A percentile compares a stretch with the other conserved stretches of the same genome.
phyloP scores from a whole-genome alignment of 2,888 invertebrate species.

The Clivina fossor region DNA sequence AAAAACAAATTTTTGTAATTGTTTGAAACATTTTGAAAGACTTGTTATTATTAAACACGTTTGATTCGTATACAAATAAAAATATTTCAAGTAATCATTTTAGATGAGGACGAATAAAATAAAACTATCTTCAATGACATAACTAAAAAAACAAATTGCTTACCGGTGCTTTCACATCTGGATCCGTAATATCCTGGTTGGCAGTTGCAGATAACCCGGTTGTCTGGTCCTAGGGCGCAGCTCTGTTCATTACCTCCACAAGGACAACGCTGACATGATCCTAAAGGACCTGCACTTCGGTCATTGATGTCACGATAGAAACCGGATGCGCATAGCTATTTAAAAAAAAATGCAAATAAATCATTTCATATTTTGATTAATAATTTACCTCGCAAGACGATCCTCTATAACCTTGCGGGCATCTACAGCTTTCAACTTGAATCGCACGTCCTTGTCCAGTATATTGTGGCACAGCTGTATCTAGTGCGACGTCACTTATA shows the following conservation, averaged over 20 bases:
- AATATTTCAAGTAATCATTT: not conserved
- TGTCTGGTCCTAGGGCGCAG: conserved; percentile 61
- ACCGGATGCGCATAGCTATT: conserved; percentile 63
- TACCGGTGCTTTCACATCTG: conserved; percentile 64
- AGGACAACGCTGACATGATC: conserved; percentile 70
- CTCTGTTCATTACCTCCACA: conserved; percentile 74
- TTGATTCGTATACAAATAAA: not conserved
- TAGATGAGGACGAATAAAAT: not conserved
- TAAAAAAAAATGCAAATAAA: conserved; percentile 26
- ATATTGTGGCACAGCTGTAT: conserved; percentile 72
- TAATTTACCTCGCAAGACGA: conserved; percentile 73
- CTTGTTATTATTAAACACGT: conserved; percentile 13
- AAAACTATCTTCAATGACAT: not conserved
- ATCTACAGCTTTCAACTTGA: conserved; percentile 83
- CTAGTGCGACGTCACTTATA: conserved; percentile 84
- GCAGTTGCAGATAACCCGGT: conserved; percentile 71
- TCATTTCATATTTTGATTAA: conserved; percentile 2
- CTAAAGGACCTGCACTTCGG: conserved; percentile 54
- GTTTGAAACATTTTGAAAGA: conserved; percentile 14
- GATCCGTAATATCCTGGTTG: conserved; percentile 67
- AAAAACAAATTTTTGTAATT: too few relatives aligned
- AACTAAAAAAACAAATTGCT: conserved; percentile 41
- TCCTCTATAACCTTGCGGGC: conserved; percentile 76
- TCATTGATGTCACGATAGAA: conserved; percentile 69
- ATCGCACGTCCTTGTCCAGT: conserved; percentile 66